A percentile compares a stretch with the other conserved stretches of the same genome.
These are phyloP conservation scores for Drosophila pectinifera DNA, from an alignment of 1,140 invertebrate species.

Conservation along the genomic window DNA sequence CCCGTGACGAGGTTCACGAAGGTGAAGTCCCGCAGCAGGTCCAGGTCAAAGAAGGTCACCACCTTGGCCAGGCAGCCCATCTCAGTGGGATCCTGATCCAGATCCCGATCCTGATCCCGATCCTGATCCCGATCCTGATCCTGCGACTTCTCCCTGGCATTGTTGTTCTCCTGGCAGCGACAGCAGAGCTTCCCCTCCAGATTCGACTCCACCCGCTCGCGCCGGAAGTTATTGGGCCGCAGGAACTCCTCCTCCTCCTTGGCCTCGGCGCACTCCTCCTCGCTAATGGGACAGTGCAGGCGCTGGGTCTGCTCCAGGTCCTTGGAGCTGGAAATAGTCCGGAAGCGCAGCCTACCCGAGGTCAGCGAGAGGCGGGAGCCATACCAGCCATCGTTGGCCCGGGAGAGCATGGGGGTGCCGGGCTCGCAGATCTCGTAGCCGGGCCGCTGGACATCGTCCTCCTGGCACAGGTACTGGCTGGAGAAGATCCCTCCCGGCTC, in stretches of 20 bases:
- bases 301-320: constrained; percentile 68
- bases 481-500: constrained; percentile 86
- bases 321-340: constrained; percentile 77
- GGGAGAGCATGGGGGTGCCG: constrained; percentile 88
- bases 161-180: constrained; percentile 58
- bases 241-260: constrained; percentile 43
- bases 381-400: constrained; percentile 89
- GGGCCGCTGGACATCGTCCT: constrained; percentile 87
- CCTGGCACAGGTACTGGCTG: constrained; percentile 89
- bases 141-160: constrained; percentile 12
- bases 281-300: constrained; percentile 58
- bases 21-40: constrained; percentile 88
- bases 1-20: constrained; percentile 89
- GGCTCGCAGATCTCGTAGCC: constrained; percentile 89
- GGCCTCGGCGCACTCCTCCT: constrained; percentile 31
- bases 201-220: constrained; percentile 70
- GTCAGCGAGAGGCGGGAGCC: constrained; percentile 83
- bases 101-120: too few relatives aligned
- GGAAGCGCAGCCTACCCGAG: constrained; percentile 62
- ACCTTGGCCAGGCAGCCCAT: constrained; percentile 85
- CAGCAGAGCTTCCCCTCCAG: constrained; percentile 55
- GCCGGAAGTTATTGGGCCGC: constrained; percentile 74
- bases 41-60: constrained; percentile 88
- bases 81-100: constrained; percentile 23
- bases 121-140: constrained; percentile 1